Base-by-base conservation (phyloP, 2,113 vertebrate genomes). In the Myodes glareolus region DNA sequence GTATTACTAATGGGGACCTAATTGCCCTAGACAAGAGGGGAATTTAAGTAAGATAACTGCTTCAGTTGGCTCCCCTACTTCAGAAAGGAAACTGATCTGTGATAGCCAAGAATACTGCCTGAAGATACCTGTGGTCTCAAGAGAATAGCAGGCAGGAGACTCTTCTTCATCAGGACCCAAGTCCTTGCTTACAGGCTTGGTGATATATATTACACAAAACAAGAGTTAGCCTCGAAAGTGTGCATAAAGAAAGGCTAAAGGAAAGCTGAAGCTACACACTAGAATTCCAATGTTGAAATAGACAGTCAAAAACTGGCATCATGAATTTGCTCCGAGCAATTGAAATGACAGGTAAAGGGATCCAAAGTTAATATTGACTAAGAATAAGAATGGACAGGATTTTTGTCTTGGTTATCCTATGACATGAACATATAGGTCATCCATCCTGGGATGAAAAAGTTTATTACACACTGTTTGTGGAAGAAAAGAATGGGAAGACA, bases 271-370 rank as follows among this genome's bases (percentile, higher is more conserved):
- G 25, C 39, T 89, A 31, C 19, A 67, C 92, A 85, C 25, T 61
- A 80, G 88, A 97, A 63, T 61, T 76, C 1, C 16, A 92, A 42
- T 50, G 65, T 81, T 58, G 50, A 94, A 94, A 70, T 88, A 36
- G 3, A n/a, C 70, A 96, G 91, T 78, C 91, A 94, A 81, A 88
- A 31, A 36, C 16, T 77, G 31, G 36, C 87, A 95, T 84, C 81
- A 9, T 82, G 1, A 91, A 92, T 84, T 78, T 70, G 23, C 12
- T 86, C 14, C 21, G 73, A 86, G 42, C 52, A 94, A 80, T 50
- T 52, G 42, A 88, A 95, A 88, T 94, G 45, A 70, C 70, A 31
- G 61, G 21, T 19, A 27, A 33, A 25, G 14, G 19, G 52, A 80
- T 50, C 1, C 65, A 21, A 93, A 81, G 5, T 50, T 55, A 33